Conservation (phyloP, 2,797 vertebrate genomes). For the Rousettus madagascariensis region DNA sequence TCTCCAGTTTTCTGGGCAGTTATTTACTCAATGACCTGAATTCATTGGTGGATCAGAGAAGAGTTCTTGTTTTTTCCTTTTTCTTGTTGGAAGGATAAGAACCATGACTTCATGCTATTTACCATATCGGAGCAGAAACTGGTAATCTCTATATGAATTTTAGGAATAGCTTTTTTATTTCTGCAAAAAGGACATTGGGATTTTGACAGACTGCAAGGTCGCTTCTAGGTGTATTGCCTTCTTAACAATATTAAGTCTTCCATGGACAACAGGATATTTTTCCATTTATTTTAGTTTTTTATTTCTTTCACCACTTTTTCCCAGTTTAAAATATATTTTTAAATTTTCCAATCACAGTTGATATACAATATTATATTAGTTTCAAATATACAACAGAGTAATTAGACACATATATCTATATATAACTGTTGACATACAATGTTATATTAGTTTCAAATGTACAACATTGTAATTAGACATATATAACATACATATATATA, state of each 20-base stretch:
- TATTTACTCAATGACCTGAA: neutral
- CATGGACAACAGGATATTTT: neutral
- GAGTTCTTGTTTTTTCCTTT: neutral
- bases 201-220: neutral
- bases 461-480: no score
- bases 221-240: neutral
- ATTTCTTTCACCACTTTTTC: neutral
- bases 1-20: neutral
- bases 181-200: neutral
- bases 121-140: neutral
- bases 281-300: neutral
- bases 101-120: neutral
- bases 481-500: no score
- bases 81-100: neutral
- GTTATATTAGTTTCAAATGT: no score
- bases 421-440: no score
- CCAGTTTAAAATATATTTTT: no score
- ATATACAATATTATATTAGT: no score
- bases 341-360: no score
- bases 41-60: neutral
- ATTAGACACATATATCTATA: no score
- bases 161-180: neutral
- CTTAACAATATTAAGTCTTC: neutral
- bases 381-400: no score
- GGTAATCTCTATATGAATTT: neutral